Percentiles rank a stretch among this genome's conserved stretches.
Evolutionary conservation across 1,140 invertebrate genomes (phyloP).

Genomic region (Onthophagus taurus): DNA sequence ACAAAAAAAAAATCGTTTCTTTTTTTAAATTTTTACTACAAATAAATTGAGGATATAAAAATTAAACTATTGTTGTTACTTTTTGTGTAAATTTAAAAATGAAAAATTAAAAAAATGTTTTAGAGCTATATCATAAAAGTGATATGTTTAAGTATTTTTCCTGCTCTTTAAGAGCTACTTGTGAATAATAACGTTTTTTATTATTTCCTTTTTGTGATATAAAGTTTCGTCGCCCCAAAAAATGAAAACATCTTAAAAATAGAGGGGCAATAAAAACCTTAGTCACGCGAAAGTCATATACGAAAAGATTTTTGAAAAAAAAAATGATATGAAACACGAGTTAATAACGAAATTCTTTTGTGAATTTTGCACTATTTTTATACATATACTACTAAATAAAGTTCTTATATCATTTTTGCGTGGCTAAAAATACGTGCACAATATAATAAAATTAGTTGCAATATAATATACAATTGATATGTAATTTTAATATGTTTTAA

Average conservation of each 20-base stretch:
- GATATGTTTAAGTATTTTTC: constrained; percentile 32
- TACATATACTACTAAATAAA: too few relatives aligned
- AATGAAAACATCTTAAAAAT: constrained; percentile 4
- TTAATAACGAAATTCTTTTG: neutral
- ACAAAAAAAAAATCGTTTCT: constrained; percentile 16
- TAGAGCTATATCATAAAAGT: too few relatives aligned
- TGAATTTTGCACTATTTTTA: constrained; percentile 4
- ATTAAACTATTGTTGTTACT: too few relatives aligned
- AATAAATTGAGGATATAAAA: constrained; percentile 23
- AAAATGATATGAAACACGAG: neutral
- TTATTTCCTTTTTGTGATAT: constrained; percentile 15
- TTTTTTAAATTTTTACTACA: constrained; percentile 21
- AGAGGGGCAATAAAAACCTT: neutral
- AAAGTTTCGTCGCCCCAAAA: constrained; percentile 3
- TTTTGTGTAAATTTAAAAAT: too few relatives aligned
- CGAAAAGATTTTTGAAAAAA: neutral
- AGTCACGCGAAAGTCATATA: neutral
- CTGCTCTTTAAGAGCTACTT: constrained; percentile 21
- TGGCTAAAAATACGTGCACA: constrained; percentile 29
- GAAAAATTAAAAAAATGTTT: too few relatives aligned
- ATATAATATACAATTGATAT: constrained; percentile 18
- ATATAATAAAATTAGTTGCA: constrained; percentile 30
- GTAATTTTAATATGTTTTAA: constrained; percentile 29
- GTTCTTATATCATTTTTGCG: constrained; percentile 22
- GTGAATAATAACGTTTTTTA: constrained; percentile 21